Evolutionary conservation across 2,888 invertebrate species (phyloP).

Genomic region (Petrolisthes cinctipes): DNA sequence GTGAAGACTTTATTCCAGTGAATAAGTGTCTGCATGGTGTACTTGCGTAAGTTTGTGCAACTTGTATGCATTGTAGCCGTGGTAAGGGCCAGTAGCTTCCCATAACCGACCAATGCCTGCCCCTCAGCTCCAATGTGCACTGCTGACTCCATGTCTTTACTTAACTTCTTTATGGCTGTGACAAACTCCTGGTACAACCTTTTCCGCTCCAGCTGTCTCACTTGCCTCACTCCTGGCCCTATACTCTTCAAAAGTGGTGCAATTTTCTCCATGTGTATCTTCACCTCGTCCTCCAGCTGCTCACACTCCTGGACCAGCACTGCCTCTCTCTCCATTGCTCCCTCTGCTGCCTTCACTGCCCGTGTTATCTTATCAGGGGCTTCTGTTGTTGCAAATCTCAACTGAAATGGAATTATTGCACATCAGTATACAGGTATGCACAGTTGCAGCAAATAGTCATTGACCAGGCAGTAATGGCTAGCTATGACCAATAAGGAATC

Average conservation of each 20-base stretch:
- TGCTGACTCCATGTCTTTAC: slow-evolving; percentile 37
- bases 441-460: too few relatives aligned
- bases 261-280: slow-evolving; percentile 9
- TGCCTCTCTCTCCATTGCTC: slow-evolving; percentile 37
- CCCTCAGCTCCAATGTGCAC: slow-evolving; percentile 49
- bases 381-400: slow-evolving; percentile 57
- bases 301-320: slow-evolving; percentile 17
- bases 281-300: neutral
- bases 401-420: slow-evolving; percentile 21
- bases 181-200: slow-evolving; percentile 21
- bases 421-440: neutral
- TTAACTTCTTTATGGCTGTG: slow-evolving; percentile 25
- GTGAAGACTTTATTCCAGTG: slow-evolving; percentile 43
- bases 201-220: slow-evolving; percentile 18
- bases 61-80: neutral
- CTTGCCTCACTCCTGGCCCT: slow-evolving; percentile 34
- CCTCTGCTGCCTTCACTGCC: slow-evolving; percentile 56
- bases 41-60: slow-evolving; percentile 28
- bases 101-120: slow-evolving; percentile 48
- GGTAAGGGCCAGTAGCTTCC: slow-evolving; percentile 20
- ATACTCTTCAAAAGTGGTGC: slow-evolving; percentile 24
- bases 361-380: slow-evolving; percentile 61
- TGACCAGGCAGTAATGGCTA: too few relatives aligned
- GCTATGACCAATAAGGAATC: too few relatives aligned
- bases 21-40: slow-evolving; percentile 31